These are phyloP conservation scores for Acrobasis repandana DNA, from an alignment of 2,888 invertebrate species.

Conservation along the genomic window DNA sequence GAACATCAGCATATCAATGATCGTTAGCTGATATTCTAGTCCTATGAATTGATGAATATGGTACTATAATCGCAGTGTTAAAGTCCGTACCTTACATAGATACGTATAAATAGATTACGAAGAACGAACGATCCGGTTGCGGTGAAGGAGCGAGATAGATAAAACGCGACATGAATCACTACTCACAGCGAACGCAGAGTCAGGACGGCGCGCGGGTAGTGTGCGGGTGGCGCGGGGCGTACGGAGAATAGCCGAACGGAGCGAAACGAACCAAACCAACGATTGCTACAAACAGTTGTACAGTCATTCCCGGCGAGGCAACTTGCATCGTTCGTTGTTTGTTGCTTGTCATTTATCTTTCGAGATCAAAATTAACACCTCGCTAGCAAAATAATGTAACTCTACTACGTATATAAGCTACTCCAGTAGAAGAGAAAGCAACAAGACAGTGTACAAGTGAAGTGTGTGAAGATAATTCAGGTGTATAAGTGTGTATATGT, in stretches of 20 bases:
- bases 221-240: slow-evolving; percentile 53
- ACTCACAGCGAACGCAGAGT: slow-evolving; percentile 72
- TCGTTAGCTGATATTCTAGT: slow-evolving; percentile 3
- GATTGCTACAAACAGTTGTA: slow-evolving; percentile 77
- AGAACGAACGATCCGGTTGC: slow-evolving; percentile 82
- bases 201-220: slow-evolving; percentile 59
- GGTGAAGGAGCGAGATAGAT: slow-evolving; percentile 82
- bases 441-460: slow-evolving; percentile 42
- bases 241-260: slow-evolving; percentile 47
- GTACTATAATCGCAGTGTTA: slow-evolving; percentile 60
- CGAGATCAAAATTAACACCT: slow-evolving; percentile 46
- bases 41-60: slow-evolving; percentile 28
- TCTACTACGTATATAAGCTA: slow-evolving; percentile 26
- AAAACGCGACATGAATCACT: slow-evolving; percentile 83
- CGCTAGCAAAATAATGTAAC: slow-evolving; percentile 54
- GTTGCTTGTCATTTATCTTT: slow-evolving; percentile 42
- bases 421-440: slow-evolving; percentile 46
- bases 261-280: slow-evolving; percentile 72
- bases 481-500: slow-evolving; percentile 51
- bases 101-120: slow-evolving; percentile 81
- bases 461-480: slow-evolving; percentile 70
- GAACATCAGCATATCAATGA: background rate
- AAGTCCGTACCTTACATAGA: slow-evolving; percentile 76
- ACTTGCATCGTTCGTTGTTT: slow-evolving; percentile 60
- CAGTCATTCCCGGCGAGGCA: slow-evolving; percentile 73